phyloP scores from a whole-genome alignment of 2,113 vertebrate species.

The Asarcornis scutulata region DNA sequence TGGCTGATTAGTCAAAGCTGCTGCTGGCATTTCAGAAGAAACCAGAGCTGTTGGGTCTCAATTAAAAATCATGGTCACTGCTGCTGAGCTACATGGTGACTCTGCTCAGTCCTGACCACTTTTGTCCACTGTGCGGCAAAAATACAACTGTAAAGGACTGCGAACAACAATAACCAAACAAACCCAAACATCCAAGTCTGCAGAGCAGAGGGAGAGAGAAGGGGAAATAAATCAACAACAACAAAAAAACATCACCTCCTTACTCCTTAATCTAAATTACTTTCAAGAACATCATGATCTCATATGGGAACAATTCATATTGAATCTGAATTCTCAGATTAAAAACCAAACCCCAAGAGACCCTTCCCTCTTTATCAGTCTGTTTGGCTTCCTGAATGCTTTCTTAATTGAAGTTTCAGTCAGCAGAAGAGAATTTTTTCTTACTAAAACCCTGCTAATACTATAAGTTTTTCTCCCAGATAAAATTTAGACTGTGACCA shows the following conservation, averaged over 20 bases:
- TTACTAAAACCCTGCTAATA: not conserved
- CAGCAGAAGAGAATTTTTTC: not conserved
- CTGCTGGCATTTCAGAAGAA: not conserved
- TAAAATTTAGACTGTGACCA: not conserved
- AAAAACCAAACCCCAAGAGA: conserved; percentile 21
- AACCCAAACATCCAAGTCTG: not conserved
- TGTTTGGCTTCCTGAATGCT: not conserved
- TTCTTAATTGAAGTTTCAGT: conserved; percentile 23
- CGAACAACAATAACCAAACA: not conserved
- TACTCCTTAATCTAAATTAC: not conserved
- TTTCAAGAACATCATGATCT: not conserved
- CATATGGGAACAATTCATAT: not conserved
- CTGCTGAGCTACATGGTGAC: not conserved
- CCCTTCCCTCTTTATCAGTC: not conserved
- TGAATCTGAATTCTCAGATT: conserved; percentile 18
- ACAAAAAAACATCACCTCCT: not conserved
- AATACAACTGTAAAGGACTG: not conserved
- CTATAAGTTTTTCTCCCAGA: not conserved
- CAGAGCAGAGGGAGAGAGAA: not conserved
- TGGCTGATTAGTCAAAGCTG: not conserved
- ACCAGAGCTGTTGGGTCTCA: not conserved
- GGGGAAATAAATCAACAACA: not conserved
- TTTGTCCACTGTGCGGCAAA: not conserved
- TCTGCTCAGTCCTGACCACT: not conserved
- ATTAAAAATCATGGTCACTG: not conserved